Percentiles rank a stretch among this genome's conserved stretches.
These are phyloP conservation scores for Drosophila maculinotata DNA, from an alignment of 2,888 invertebrate genomes.

Conservation along the genomic window DNA sequence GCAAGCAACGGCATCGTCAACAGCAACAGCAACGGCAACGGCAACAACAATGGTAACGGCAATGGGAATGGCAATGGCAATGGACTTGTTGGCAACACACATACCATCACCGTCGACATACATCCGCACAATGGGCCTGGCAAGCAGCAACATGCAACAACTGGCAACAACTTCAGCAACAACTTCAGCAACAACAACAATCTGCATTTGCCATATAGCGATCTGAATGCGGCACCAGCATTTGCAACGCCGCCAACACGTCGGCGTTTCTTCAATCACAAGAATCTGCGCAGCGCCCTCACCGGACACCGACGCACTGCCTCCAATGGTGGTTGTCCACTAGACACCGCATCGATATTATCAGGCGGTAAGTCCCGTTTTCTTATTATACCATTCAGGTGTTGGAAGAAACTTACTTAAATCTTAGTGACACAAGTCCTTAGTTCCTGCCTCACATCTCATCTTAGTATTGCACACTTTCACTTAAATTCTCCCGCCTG, in stretches of 20 bases:
- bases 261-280: constrained; percentile 92
- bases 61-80: constrained; percentile 55
- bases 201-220: constrained; percentile 70
- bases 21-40: constrained; percentile 42
- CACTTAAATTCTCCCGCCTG: constrained; percentile 14
- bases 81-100: constrained; percentile 60
- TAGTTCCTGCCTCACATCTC: constrained; percentile 1
- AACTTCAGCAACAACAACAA: constrained; percentile 45
- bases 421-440: constrained; percentile 1
- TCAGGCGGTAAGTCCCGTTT: constrained; percentile 77
- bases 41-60: too few species aligned
- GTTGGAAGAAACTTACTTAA: constrained; percentile 23
- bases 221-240: constrained; percentile 87
- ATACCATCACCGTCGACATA: constrained; percentile 69
- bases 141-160: constrained; percentile 29
- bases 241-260: constrained; percentile 93
- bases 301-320: constrained; percentile 85
- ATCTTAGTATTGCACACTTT: constrained; percentile 21
- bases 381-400: constrained; percentile 9
- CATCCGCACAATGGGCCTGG: constrained; percentile 56
- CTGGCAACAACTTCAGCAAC: constrained; percentile 33
- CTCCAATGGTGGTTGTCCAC: constrained; percentile 85
- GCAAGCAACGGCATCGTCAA: constrained; percentile 48
- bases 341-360: constrained; percentile 82
- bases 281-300: constrained; percentile 92